Evolutionary conservation across 92 coral and sea anemone genomes (phyloP).

Genomic region (Epizoanthus illoricatus): DNA sequence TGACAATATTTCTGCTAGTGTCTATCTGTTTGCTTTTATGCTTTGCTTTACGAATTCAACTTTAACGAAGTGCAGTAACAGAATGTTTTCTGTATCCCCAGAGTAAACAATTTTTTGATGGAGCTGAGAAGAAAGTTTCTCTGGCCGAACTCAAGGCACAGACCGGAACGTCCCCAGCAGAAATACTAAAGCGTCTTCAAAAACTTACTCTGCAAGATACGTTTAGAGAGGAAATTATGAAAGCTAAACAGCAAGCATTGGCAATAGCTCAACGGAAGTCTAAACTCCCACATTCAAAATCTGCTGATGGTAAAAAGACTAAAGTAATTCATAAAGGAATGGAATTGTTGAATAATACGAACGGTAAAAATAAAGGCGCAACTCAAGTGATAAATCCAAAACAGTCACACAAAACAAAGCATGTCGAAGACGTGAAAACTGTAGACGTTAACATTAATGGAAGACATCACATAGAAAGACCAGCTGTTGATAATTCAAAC

Average conservation of each 20-base stretch:
- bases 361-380: neutral
- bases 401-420: constrained; percentile 1
- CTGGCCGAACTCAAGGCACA: constrained; percentile 53
- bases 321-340: neutral
- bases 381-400: neutral
- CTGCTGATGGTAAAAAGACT: neutral
- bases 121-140: constrained; percentile 62
- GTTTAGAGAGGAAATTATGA: constrained; percentile 51
- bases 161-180: constrained; percentile 61
- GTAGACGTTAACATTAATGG: constrained; percentile 6
- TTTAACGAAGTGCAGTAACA: neutral
- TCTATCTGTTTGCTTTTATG: too few relatives aligned
- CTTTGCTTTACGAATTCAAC: neutral
- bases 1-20: too few relatives aligned
- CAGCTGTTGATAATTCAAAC: neutral
- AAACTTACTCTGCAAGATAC: constrained; percentile 75
- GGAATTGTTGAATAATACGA: neutral
- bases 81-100: constrained; percentile 9
- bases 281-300: constrained; percentile 10
- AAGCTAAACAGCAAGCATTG: constrained; percentile 55
- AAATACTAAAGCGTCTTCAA: constrained; percentile 67
- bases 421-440: neutral
- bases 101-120: constrained; percentile 81
- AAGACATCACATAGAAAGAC: constrained; percentile 28
- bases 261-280: constrained; percentile 34